Base-by-base conservation (phyloP, 2,888 invertebrate genomes). In the Cancer borealis region DNA sequence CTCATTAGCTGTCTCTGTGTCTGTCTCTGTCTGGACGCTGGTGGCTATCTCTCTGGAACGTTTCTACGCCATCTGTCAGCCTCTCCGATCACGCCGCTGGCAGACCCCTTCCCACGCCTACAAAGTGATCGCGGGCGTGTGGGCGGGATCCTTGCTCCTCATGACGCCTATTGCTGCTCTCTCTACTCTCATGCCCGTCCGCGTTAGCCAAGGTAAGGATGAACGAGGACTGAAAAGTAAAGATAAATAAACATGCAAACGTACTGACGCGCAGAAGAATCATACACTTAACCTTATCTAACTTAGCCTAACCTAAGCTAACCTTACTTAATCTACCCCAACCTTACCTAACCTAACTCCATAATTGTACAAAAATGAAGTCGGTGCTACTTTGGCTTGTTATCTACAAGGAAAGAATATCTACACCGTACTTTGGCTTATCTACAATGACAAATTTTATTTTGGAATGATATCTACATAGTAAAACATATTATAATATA, bases 31-130 rank as follows among this genome's bases (percentile, higher is more conserved):
- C 5, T 98, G 98, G 97, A 98, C 98, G 0, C 96, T 98, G 96
- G 98, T 98, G 54, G 98, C 98, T 91, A 98, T 98, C 96, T 98
- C 98, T 8, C 97, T 98, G 96, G 98, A 98, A 96, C 97, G 98
- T 21, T 98, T 98, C 96, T 98, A 98, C 96, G 98, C 98, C 96
- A 98, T 98, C 96, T 98, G 98, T 96, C 97, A 98, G 96, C 98
- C 98, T 0, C 96, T 98, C 88, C 97, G 98, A 94, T 98, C 98
- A 0, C 96, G 98, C 49, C 97, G 97, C 95, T 98, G 98, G 98
- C 98, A 98, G 96, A 98, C 98, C 0, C 96, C 97, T 95, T 97
- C 97, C 92, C 98, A 98, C 96, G 98, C 98, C 84, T 98, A 98
- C 96, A 97, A 97, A 96, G 97, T 98, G 96, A 98, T 98, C 96